A percentile compares a stretch with the other conserved stretches of the same genome.
phyloP scores from a whole-genome alignment of 2,888 invertebrate species.

The Drosophila robusta region DNA sequence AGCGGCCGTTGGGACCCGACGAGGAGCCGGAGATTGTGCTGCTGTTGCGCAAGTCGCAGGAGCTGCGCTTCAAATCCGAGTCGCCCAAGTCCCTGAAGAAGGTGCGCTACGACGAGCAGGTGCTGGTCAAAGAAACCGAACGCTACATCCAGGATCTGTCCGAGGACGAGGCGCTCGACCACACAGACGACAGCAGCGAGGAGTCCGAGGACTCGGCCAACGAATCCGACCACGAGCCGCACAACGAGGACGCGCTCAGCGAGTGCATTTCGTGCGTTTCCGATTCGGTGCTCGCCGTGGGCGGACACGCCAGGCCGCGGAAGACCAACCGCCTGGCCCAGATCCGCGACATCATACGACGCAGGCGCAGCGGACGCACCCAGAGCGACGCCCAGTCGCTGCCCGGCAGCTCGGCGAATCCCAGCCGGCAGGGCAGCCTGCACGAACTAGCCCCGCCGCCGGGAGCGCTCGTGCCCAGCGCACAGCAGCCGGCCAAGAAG shows the following conservation, averaged over 20 bases:
- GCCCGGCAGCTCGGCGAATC: slow-evolving; percentile 80
- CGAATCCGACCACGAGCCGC: slow-evolving; percentile 58
- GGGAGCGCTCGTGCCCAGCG: slow-evolving; percentile 60
- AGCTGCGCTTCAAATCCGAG: slow-evolving; percentile 82
- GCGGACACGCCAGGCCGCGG: slow-evolving; percentile 75
- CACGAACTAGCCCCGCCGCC: slow-evolving; percentile 77
- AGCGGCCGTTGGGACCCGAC: slow-evolving; percentile 86
- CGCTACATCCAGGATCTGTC: slow-evolving; percentile 84
- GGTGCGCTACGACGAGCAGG: slow-evolving; percentile 85
- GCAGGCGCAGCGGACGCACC: slow-evolving; percentile 82
- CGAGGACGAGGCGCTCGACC: slow-evolving; percentile 78
- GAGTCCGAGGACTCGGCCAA: slow-evolving; percentile 51
- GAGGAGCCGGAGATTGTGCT: slow-evolving; percentile 85
- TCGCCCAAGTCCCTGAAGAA: slow-evolving; percentile 85
- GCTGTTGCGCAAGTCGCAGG: slow-evolving; percentile 83
- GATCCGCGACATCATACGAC: slow-evolving; percentile 86
- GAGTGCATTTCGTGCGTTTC: slow-evolving; percentile 84
- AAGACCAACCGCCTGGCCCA: slow-evolving; percentile 81
- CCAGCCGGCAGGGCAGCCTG: slow-evolving; percentile 77
- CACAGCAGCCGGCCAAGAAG: slow-evolving; percentile 53
- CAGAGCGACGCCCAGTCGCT: slow-evolving; percentile 83
- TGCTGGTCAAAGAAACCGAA: slow-evolving; percentile 84
- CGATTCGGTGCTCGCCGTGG: slow-evolving; percentile 83
- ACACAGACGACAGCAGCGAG: slow-evolving; percentile 64
- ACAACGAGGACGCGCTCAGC: slow-evolving; percentile 80